Base-by-base conservation (phyloP, 2,888 invertebrate genomes). In the Agonum fuliginosum region DNA sequence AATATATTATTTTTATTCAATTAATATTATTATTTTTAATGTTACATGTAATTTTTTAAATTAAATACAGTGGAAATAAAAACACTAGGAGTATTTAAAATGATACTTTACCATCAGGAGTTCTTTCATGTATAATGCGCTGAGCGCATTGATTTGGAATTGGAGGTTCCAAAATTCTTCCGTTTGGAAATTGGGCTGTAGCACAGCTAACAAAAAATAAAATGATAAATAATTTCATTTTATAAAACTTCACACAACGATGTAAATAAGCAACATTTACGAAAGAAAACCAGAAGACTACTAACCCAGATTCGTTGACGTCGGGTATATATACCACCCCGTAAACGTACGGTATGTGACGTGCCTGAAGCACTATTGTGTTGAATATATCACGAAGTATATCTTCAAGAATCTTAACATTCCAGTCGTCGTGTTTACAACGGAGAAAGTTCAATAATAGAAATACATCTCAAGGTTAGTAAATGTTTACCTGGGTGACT, bases 101-200 rank as follows among this genome's bases (percentile, higher is more conserved):
- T 30, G n/a, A 69, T 46, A 75, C 85, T 90, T 93, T 89, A 93
- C 93, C 92, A 87, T 93, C 93, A 80, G 90, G 90, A 81, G 91
- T 91, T 86, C 91, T 90, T 84, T 93, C 93, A 83, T 93, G 93
- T 79, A 93, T 91, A 79, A 88, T 88, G 81, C 95, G 90, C 86
- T 94, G 92, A 12, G 94, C 92, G 83, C 95, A 95, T 51, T 92
- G 89, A 19, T 90, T 88, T 12, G 95, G 94, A 78, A 93, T 91
- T 2, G 95, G 95, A 8, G 94, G 91, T 85, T 95, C 95, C 82
- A 95, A 86, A 83, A 93, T 91, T 81, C 95, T 90, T 27, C 94
- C 94, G 83, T 93, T 92, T 72, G 92, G 91, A 86, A 94, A 94
- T 86, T 95, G 94, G 72, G 92, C 93, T 79, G 87, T 85, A 72